Evolutionary conservation across 2,888 invertebrate species (phyloP).

Genomic region (Harpalus rufipes): DNA sequence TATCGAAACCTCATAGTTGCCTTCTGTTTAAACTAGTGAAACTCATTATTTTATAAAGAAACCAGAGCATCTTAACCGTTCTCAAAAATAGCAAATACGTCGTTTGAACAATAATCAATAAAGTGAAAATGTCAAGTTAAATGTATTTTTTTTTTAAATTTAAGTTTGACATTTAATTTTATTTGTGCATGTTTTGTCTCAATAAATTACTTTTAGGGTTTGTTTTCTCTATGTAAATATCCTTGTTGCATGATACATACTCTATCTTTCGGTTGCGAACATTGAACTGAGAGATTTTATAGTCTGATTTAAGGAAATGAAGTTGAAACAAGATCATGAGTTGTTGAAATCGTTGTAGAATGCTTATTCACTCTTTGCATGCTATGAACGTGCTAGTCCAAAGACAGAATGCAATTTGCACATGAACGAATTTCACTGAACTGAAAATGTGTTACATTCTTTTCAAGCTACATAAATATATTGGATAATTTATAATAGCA

Average conservation of each 20-base stretch:
- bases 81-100: no score
- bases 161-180: not conserved
- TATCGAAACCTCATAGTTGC: no score
- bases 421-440: constrained; percentile 16
- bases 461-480: no score
- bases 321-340: constrained; percentile 28
- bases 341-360: constrained; percentile 14
- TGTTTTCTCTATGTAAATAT: constrained; percentile 10
- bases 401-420: constrained; percentile 7
- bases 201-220: not conserved
- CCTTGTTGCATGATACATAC: constrained; percentile 10
- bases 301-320: constrained; percentile 22
- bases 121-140: not conserved
- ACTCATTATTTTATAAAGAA: no score
- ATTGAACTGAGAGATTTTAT: constrained; percentile 16
- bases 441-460: no score
- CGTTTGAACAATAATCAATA: not conserved
- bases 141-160: not conserved
- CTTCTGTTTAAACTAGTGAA: no score
- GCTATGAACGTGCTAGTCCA: constrained; percentile 9
- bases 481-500: no score
- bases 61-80: no score
- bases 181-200: constrained; percentile 16
- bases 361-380: constrained; percentile 30
- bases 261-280: constrained; percentile 11